phyloP scores from a whole-genome alignment of 2,113 vertebrate genomes.

The Podiceps cristatus region DNA sequence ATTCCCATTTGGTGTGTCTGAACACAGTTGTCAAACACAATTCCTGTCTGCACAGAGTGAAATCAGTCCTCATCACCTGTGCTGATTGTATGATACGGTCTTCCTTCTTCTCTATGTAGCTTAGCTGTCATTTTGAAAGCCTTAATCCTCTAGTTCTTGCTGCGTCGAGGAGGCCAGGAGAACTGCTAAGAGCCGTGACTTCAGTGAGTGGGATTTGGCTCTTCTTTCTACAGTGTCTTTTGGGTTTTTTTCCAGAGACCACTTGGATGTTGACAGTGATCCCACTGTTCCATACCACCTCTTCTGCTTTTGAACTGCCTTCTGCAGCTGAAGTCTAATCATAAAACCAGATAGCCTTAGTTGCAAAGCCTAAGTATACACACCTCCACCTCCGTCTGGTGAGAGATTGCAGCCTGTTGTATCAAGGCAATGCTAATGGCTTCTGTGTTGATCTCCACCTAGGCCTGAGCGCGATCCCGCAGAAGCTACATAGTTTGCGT shows the following conservation, averaged over 20 bases:
- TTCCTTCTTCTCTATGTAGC: background rate
- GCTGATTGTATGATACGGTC: background rate
- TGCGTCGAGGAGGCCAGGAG: background rate
- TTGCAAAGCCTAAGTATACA: background rate
- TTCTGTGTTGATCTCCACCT: background rate
- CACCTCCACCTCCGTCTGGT: background rate
- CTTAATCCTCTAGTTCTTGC: background rate
- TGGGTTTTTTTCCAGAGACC: background rate
- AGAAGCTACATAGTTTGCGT: background rate
- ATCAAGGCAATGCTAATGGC: background rate
- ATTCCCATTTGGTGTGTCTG: background rate
- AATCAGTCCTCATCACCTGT: background rate
- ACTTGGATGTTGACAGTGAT: background rate
- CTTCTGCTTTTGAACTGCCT: background rate
- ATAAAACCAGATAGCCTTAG: background rate
- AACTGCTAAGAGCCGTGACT: fast-evolving
- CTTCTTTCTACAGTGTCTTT: background rate
- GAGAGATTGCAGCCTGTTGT: background rate
- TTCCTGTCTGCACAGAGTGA: background rate
- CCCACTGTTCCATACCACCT: background rate
- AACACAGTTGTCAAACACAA: background rate
- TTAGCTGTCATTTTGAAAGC: background rate
- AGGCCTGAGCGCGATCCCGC: background rate
- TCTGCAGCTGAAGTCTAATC: background rate
- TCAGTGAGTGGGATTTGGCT: background rate